Evolutionary conservation across 2,113 vertebrate genomes (phyloP).

Genomic region (Etheostoma spectabile): DNA sequence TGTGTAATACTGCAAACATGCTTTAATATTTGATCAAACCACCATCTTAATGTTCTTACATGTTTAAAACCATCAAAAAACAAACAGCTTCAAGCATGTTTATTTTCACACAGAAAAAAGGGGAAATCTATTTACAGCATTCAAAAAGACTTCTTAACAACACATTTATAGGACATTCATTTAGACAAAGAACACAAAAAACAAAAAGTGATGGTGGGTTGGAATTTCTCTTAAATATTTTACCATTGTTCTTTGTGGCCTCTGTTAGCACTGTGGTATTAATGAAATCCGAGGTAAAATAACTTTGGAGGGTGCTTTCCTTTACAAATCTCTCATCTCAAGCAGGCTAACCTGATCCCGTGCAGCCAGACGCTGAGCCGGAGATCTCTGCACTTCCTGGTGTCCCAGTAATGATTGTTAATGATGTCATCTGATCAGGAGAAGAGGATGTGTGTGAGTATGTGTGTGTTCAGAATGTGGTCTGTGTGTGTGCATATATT

Average conservation of each 20-base stretch:
- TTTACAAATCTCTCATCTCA: conserved; percentile 81
- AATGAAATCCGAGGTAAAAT: conserved; percentile 69
- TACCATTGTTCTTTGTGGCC: conserved; percentile 16
- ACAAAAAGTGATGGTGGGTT: not conserved
- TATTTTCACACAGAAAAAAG: conserved; percentile 40
- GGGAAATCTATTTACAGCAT: conserved; percentile 17
- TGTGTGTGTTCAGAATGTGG: conserved; percentile 57
- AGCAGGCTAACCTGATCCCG: conserved; percentile 81
- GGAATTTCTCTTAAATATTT: conserved; percentile 33
- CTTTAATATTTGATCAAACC: conserved; percentile 64
- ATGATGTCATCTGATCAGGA: conserved; percentile 86
- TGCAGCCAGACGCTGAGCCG: conserved; percentile 74
- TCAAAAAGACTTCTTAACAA: conserved; percentile 24
- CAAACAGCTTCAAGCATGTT: conserved; percentile 35
- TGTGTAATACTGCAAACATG: conserved; percentile 37
- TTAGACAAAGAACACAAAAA: not conserved
- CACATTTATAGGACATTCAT: conserved; percentile 20
- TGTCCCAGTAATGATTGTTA: conserved; percentile 86
- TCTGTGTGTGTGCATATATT: conserved; percentile 51
- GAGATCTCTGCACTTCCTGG: conserved; percentile 83
- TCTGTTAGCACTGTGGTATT: conserved; percentile 34
- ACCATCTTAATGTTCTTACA: conserved; percentile 40
- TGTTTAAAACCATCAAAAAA: conserved; percentile 36
- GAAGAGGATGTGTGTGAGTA: conserved; percentile 71
- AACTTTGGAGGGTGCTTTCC: conserved; percentile 67